Evolutionary conservation across 2,113 vertebrate species (phyloP).

Genomic region (Aegotheles bennettii): DNA sequence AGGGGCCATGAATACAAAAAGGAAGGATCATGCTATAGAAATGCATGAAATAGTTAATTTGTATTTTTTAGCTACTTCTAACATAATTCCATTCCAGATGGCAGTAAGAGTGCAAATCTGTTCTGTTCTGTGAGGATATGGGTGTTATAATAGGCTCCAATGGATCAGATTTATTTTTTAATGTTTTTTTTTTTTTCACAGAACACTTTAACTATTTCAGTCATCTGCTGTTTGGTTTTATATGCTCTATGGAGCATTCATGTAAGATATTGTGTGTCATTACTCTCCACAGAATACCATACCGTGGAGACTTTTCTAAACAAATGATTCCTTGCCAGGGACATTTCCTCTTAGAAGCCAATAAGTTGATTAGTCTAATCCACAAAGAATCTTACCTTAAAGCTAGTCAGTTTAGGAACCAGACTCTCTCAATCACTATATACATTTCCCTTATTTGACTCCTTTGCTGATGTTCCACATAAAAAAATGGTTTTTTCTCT

Average conservation of each 20-base stretch:
- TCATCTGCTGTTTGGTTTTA: neutral
- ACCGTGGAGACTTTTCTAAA: neutral
- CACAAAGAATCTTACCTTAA: neutral
- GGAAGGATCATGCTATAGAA: neutral
- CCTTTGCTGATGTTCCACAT: neutral
- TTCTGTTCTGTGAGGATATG: constrained; percentile 43
- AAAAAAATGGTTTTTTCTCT: neutral
- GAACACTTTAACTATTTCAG: constrained; percentile 40
- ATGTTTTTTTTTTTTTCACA: neutral
- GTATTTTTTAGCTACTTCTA: constrained; percentile 4
- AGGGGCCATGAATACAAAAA: neutral
- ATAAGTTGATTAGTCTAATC: neutral
- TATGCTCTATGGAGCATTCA: neutral
- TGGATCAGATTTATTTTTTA: constrained; percentile 33
- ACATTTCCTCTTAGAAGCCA: neutral
- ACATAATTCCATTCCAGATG: constrained; percentile 55
- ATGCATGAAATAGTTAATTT: constrained; percentile 37
- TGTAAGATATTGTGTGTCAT: neutral
- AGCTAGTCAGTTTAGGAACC: neutral
- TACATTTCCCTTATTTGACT: neutral
- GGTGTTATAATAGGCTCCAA: constrained; percentile 33
- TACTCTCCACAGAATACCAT: neutral
- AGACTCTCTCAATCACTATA: neutral
- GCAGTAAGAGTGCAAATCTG: constrained; percentile 50
- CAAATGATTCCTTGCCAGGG: neutral